Percentiles rank a stretch among this genome's conserved stretches.
These are phyloP conservation scores for Naja naja DNA, from an alignment of 2,113 vertebrate genomes.

Conservation along the genomic window DNA sequence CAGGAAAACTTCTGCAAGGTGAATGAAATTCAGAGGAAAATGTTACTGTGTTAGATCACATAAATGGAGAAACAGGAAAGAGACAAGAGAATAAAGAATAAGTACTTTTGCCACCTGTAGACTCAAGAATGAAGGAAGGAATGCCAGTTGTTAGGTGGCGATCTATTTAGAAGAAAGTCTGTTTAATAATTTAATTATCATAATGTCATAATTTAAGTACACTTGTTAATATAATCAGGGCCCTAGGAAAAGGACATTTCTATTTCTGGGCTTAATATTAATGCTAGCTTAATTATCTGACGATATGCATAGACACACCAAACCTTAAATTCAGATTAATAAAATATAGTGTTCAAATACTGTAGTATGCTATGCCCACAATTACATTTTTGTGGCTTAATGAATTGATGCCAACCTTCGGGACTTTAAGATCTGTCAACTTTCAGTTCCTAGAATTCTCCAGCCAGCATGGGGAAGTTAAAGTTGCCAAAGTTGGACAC, in stretches of 20 bases:
- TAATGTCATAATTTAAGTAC: neutral
- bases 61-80: neutral
- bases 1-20: neutral
- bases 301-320: neutral
- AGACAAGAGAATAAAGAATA: neutral
- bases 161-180: neutral
- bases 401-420: neutral
- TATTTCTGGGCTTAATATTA: neutral
- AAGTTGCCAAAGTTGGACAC: neutral
- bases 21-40: neutral
- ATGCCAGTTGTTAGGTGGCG: neutral
- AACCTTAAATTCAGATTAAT: neutral
- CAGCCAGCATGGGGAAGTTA: neutral
- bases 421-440: neutral
- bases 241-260: neutral
- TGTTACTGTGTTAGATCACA: neutral
- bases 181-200: no score
- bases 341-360: neutral
- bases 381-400: neutral
- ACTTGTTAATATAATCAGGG: neutral
- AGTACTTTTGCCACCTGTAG: neutral
- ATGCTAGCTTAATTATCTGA: neutral
- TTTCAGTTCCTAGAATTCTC: neutral
- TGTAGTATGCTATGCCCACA: neutral
- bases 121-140: neutral